A percentile compares a stretch with the other conserved stretches of the same genome.
phyloP scores from a whole-genome alignment of 2,113 vertebrate genomes.

The Lycocorax pyrrhopterus region DNA sequence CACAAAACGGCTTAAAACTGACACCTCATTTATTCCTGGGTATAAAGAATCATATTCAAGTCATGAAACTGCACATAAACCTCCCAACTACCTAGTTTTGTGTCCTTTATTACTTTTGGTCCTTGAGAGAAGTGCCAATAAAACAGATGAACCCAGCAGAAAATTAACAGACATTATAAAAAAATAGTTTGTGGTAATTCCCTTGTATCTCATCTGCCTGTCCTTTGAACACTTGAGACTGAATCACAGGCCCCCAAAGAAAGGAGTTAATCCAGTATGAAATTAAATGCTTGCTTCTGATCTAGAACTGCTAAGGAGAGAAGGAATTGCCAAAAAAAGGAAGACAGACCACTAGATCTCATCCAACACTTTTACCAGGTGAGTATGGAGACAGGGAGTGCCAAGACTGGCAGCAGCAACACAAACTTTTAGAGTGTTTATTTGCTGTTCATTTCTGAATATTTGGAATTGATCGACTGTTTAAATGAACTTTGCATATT shows the following conservation, averaged over 20 bases:
- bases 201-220: background rate
- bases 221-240: background rate
- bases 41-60: background rate
- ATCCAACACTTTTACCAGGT: background rate
- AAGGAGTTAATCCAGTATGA: constrained; percentile 8
- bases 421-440: background rate
- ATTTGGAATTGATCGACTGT: background rate
- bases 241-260: background rate
- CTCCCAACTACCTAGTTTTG: background rate
- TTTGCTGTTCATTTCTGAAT: background rate
- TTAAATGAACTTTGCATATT: background rate
- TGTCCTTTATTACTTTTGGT: background rate
- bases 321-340: background rate
- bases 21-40: background rate
- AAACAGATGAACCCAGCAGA: background rate
- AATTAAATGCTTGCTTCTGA: constrained; percentile 20
- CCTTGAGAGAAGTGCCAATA: background rate
- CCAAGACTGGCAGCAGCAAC: background rate
- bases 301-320: background rate
- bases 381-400: background rate
- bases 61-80: background rate
- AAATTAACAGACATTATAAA: constrained; percentile 3
- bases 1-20: background rate
- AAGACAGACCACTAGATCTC: background rate
- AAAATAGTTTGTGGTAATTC: background rate